phyloP scores from a whole-genome alignment of 1,140 invertebrate species.

The Plectrocnemia conspersa region DNA sequence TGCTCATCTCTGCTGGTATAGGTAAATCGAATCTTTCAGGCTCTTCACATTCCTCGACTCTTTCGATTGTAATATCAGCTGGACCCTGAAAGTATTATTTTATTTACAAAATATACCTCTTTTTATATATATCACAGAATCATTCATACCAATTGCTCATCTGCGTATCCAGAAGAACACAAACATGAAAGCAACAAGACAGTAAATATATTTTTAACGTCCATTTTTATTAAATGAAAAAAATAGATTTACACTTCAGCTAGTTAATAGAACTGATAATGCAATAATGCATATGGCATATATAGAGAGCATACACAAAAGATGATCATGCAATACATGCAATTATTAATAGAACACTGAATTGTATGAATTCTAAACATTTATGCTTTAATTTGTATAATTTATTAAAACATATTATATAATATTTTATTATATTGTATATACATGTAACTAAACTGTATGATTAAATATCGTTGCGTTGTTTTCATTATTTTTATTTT shows the following conservation, averaged over 20 bases:
- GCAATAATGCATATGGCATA: too few species aligned
- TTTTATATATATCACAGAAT: not conserved
- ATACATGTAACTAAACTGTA: too few species aligned
- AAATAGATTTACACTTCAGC: not conserved
- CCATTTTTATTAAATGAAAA: not conserved
- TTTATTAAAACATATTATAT: too few species aligned
- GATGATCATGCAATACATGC: too few species aligned
- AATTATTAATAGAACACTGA: too few species aligned
- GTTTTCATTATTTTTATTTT: too few species aligned
- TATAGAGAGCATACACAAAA: too few species aligned
- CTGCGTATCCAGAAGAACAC: not conserved
- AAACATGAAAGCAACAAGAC: not conserved
- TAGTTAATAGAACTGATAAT: not conserved
- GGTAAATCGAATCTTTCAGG: conserved; percentile 11
- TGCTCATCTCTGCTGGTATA: conserved; percentile 13
- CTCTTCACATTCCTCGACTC: conserved; percentile 28
- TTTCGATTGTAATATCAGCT: conserved; percentile 25
- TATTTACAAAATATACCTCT: not conserved
- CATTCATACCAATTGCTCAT: not conserved
- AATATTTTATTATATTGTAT: too few species aligned
- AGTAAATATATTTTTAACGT: not conserved
- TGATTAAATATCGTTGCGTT: too few species aligned
- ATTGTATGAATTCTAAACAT: too few species aligned
- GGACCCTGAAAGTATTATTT: conserved; percentile 23
- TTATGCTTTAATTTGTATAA: too few species aligned